Evolutionary conservation across 2,113 vertebrate species (phyloP), one percentile per base, ranked within the genome.

Genomic region (Oenanthe melanoleuca): DNA sequence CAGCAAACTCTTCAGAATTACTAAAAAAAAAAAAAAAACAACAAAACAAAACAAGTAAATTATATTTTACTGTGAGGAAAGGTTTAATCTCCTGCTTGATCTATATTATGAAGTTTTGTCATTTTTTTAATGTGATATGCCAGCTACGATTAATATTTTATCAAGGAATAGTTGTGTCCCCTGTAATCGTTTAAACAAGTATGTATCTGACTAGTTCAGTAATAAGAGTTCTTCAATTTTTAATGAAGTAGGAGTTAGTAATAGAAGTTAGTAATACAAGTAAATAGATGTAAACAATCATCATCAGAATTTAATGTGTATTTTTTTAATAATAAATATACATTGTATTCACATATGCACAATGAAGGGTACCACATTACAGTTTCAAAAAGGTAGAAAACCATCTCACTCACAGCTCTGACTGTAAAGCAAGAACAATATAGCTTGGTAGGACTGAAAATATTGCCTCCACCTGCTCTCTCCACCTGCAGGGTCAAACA

Each of bases 341-440:
- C 7, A 31, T 44, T 49, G 22, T 63, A 74, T 65, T 84, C n/a
- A 63, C 11, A 47, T 25, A 11, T 25, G 34, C 8, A 71, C 34
- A 81, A 37, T 84, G 40, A 89, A 69, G 0, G 0, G 20, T 80
- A 47, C 13, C 25, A 44, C 2, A 2, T 11, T 28, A 19, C 52
- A 28, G 50, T 33, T 80, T 47, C 31, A 44, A 24, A 60, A 50
- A 84, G 15, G 29, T 6, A 89, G 47, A 42, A 85, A 66, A 63
- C 0, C 5, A 31, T 16, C 9, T 63, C 8, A 24, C 11, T 60
- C 6, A 4, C 1, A 3, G 5, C 50, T 70, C 28, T 81, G 42
- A 77, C 50, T 37, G 24, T 69, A 47, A 37, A 57, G 22, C 3
- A 80, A 45, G 42, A 70, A 5, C 5, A 7, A 4, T 22, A 44